Evolutionary conservation across 2,888 invertebrate genomes (phyloP), one percentile per base, ranked within the genome.

Genomic region (Odontothrips loti): DNA sequence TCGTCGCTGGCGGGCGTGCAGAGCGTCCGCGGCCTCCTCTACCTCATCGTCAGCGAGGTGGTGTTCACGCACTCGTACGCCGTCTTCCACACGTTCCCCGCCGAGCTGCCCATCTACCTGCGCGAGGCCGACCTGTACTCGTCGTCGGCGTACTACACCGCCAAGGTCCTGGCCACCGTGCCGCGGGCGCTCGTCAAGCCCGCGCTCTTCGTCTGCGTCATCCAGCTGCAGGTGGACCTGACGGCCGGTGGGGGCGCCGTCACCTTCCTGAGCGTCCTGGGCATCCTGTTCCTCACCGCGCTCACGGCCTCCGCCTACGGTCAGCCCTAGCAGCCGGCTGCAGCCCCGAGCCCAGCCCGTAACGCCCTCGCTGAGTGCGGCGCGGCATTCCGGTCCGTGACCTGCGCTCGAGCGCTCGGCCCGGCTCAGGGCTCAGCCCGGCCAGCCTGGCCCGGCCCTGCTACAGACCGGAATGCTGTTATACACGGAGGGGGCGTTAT

Each of bases 21-120:
- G 81, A 84, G 83, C 81, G 34, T 84, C 51, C 84, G 84, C 81
- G 85, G 85, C 75, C 82, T 84, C 29, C 83, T 84, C 80, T 84
- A 85, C 80, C 82, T 83, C n/a, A 82, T 84, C 43, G 83, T 85
- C 27, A 83, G 84, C 63, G 85, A 85, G 78, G 83, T 84, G 51
- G 82, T 84, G 34, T 85, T 84, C 82, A 82, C 83, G 23, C 84
- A 84, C 63, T 81, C 84, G 10, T 84, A 84, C 82, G 82, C 82
- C 34, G 84, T 85, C 12, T 81, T 84, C 81, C 82, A 84, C 79
- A 84, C 84, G 27, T 84, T 85, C 80, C 85, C 85, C 0, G 81
- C 83, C n/a, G 85, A 84, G 79, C 84, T 85, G 48, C 83, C 85
- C 23, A 79, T 84, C 11, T 83, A 84, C 27, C 80, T 85, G 47